These are phyloP conservation scores for Spatulosminthurus flaviceps DNA, from an alignment of 2,888 invertebrate species.

Conservation along the genomic window DNA sequence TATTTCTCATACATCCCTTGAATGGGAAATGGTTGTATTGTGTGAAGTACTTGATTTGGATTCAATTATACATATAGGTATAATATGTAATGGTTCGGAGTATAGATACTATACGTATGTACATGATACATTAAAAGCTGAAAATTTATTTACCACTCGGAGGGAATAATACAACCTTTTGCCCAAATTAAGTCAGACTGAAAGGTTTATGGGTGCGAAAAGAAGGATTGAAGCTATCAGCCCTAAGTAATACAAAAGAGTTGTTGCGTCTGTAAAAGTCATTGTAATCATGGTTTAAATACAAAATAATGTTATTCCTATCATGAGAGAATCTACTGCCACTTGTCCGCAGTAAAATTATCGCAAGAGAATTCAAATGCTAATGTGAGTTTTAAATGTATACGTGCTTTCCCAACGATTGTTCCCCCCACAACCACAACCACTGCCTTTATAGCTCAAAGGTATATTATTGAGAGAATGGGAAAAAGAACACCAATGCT, in stretches of 20 bases:
- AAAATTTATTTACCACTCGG: constrained; percentile 8
- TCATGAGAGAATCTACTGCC: constrained; percentile 1
- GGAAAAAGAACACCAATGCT: no score
- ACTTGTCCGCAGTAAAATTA: neutral
- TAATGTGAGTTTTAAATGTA: no score
- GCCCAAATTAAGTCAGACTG: neutral
- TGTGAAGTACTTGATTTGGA: no score
- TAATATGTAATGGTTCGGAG: neutral
- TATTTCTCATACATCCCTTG: neutral
- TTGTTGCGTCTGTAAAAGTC: neutral
- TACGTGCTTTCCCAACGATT: no score
- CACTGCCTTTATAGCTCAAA: no score
- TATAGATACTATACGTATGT: neutral
- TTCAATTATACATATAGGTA: no score
- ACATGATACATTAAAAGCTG: neutral
- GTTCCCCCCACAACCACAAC: no score
- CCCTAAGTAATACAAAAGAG: constrained; percentile 12
- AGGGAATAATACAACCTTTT: neutral
- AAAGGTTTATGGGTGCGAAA: constrained; percentile 14
- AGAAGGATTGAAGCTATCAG: neutral
- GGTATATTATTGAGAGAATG: no score
- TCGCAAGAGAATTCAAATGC: neutral
- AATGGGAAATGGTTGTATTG: neutral
- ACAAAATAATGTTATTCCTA: constrained; percentile 7
- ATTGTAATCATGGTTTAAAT: constrained; percentile 5